Evolutionary conservation across 2,113 vertebrate species (phyloP), one percentile per base, ranked within the genome.

Genomic region (Crotalus helleri): DNA sequence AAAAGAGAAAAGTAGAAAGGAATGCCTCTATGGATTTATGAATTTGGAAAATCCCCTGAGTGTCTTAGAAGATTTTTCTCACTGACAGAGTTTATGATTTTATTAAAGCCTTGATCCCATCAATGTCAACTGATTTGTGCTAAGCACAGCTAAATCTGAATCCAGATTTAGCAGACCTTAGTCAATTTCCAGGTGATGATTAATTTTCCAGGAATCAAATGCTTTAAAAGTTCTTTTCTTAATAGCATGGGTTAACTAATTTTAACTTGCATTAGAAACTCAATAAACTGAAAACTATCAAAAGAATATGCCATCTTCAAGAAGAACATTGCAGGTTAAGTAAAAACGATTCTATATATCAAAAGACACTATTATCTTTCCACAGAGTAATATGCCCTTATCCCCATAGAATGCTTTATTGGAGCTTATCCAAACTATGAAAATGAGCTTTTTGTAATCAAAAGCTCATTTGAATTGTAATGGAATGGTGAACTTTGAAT

Each of bases 361-460:
- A 58, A 57, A 59, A 58, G 33, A 44, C 10, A 26, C 13, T 88
- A 54, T 33, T 55, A 53, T 33, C 55, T 89, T 58, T 81, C 39
- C 33, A 81, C 69, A 81, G 69, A 81, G 3, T 89, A 89, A 57
- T 58, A 44, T 44, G n/a, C 10, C 8, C 33, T 44, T 12, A 5
- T 39, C 11, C 6, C 5, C 33, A 7, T 54, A 59, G 81, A 91
- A 91, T 85, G 44, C 69, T 85, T 85, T 49, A 89, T 85, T 46
- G 89, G 54, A 24, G 81, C 88, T 85, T 89, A 85, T 51, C 88
- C 54, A 92, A 59, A 85, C 54, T 39, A 44, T 51, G 44, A 90
- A 90, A 93, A 93, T 57, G 59, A 51, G 13, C 19, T 44, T 85
- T 88, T 89, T 92, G 29, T 91, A 74, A 51, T 93, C 39, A 61